Base-by-base conservation (phyloP, 2,888 invertebrate genomes). In the Scotopteryx bipunctaria region DNA sequence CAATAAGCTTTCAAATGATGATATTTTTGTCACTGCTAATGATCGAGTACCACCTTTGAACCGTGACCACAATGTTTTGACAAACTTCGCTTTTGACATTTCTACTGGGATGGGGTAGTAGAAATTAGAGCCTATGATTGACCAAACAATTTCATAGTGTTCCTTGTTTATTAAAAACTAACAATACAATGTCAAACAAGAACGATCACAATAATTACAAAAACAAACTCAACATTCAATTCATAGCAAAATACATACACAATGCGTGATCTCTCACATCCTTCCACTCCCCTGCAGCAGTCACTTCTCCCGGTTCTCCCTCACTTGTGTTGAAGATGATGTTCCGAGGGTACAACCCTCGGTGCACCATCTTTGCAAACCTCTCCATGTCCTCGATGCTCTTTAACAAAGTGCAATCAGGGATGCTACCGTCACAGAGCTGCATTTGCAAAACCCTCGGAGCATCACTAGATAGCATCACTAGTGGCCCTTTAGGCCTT, bases 231-330 rank as follows among this genome's bases (percentile, higher is more conserved):
- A 25, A 25, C 25, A 31, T 8, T 29, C 15, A 42, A 11, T 5
- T 15, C 15, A 8, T n/a, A 13, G 16, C 32, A 33, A 61, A 46
- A 32, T 57, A 56, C 48, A 55, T 49, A 33, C 63, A 65, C 32
- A 81, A 66, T 6, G 76, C 71, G 5, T 57, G 68, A 41, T 81
- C 82, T 19, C 81, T 70, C 1, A 74, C 59, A 17, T 74, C 76
- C 16, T 50, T 51, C 60, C 73, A 76, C 1, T 54, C 46, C 0
- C 74, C 74, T 5, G 25, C 17, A 16, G 59, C 53, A 2, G 46
- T 43, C 2, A 63, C 40, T 6, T 47, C 46, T 0, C 23, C 44
- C 0, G 47, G 27, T 2, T 19, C 38, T 19, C 37, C 52, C 35
- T 48, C 46, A 4, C 17, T 31, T 0, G 8, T 9, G 2, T 36